Conservation (phyloP, 2,113 vertebrate species). For the Gallinago media region DNA sequence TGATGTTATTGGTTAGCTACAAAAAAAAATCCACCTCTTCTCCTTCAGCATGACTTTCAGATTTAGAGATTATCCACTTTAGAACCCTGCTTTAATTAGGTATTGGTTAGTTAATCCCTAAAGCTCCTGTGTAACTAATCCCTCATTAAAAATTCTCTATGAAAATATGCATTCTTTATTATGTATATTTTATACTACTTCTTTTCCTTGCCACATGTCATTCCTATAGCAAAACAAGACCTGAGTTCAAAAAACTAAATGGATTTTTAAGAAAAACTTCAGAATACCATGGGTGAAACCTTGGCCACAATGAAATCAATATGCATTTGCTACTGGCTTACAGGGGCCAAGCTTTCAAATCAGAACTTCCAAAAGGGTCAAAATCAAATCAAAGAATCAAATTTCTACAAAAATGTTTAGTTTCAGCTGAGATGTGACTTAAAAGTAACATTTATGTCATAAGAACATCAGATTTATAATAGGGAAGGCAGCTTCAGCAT, state of each 20-base stretch:
- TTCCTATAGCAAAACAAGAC: neutral
- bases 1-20: neutral
- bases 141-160: neutral
- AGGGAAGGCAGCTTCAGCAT: neutral
- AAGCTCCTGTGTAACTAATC: constrained; percentile 13
- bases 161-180: neutral
- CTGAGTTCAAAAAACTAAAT: neutral
- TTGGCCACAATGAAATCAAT: neutral
- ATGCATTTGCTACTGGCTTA: neutral
- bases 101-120: constrained; percentile 40
- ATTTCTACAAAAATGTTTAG: neutral
- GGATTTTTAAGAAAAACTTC: neutral
- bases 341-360: neutral
- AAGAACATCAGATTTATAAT: neutral
- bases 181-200: neutral
- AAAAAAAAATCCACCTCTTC: neutral
- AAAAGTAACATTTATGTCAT: neutral
- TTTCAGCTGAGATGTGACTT: neutral
- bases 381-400: neutral
- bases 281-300: neutral
- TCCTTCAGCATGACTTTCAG: constrained; percentile 12
- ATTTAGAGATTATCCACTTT: neutral
- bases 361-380: neutral
- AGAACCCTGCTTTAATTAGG: constrained; percentile 8
- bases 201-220: neutral